Evolutionary conservation across 30 jellyfish, hydroid and myxozoan genomes (phyloP), one percentile per base, ranked within the genome.

Genomic region (Aurelia coerulea): DNA sequence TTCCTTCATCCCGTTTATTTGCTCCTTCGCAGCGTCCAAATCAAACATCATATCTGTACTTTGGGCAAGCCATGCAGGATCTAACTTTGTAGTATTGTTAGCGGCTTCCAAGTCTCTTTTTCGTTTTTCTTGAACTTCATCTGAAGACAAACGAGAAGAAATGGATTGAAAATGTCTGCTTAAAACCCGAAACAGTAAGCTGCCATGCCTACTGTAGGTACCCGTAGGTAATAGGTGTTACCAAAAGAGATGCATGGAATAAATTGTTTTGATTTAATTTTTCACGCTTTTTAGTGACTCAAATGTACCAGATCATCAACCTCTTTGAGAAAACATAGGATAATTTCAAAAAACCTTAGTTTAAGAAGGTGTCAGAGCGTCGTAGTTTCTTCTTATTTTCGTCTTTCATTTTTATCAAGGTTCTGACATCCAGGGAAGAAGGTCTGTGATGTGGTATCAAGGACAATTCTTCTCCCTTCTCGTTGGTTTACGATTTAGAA

Each of bases 11-110:
- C 16, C 67, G 29, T 18, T 14, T 4, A 84, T 51, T 13, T 46
- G 58, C 74, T 67, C 78, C 66, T 8, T 84, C 12, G 76, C 83
- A 17, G 76, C 19, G 35, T 84, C 84, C 51, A 84, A 72, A 74
- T 64, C 37, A 56, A 32, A 42, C 16, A 79, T 42, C 39, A 74
- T 13, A 51, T 74, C 58, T 3, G 75, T 19, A 49, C 83, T 63
- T 42, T 73, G 63, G 71, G 19, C 68, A 3, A 62, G 60, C 79
- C 87, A 79, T 79, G 2, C 31, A 23, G 78, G 50, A 64, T 65
- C 86, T 23, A 72, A 58, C 69, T 54, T 51, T 14, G 68, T 65
- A 1, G 11, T 46, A 23, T 31, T 60, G 74, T 16, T 8, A 5
- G 31, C 17, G 10, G 68, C 58, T 62, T 33, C 31, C 18, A 41